A percentile compares a stretch with the other conserved stretches of the same genome.
Evolutionary conservation across 2,888 invertebrate species (phyloP).

Genomic region (Heliconius charithonia): DNA sequence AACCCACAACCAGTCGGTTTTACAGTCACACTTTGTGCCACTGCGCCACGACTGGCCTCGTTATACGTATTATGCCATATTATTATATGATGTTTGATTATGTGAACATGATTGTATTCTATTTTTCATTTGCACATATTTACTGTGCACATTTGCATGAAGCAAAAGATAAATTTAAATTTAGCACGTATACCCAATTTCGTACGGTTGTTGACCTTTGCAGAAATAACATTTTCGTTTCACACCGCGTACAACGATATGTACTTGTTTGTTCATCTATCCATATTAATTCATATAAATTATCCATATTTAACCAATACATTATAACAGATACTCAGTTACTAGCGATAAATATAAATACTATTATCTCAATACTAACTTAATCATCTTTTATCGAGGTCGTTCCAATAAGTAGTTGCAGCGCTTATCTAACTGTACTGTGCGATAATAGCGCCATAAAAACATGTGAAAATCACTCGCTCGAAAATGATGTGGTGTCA

Average conservation of each 20-base stretch:
- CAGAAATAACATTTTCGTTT: slow-evolving; percentile 50
- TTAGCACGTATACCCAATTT: slow-evolving; percentile 44
- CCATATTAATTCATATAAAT: not conserved
- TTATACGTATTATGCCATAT: not conserved
- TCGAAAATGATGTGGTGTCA: slow-evolving; percentile 58
- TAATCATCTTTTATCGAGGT: slow-evolving; percentile 44
- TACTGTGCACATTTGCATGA: not conserved
- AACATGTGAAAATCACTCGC: slow-evolving; percentile 62
- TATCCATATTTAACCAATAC: not conserved
- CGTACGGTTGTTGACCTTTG: slow-evolving; percentile 56
- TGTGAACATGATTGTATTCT: not conserved
- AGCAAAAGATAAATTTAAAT: slow-evolving; percentile 44
- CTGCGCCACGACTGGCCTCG: too few species aligned
- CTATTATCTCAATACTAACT: slow-evolving; percentile 33
- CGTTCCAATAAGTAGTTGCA: slow-evolving; percentile 44
- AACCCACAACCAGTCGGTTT: too few species aligned
- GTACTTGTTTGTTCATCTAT: not conserved
- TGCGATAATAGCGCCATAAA: slow-evolving; percentile 44
- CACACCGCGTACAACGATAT: not conserved
- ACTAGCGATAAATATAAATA: slow-evolving; percentile 22
- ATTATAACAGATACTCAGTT: slow-evolving; percentile 18
- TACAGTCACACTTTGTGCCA: too few species aligned
- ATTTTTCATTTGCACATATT: not conserved
- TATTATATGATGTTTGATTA: not conserved
- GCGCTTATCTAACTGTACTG: slow-evolving; percentile 42